A percentile compares a stretch with the other conserved stretches of the same genome.
phyloP scores from a whole-genome alignment of 2,797 vertebrate genomes.

The Tarsius wallacei region DNA sequence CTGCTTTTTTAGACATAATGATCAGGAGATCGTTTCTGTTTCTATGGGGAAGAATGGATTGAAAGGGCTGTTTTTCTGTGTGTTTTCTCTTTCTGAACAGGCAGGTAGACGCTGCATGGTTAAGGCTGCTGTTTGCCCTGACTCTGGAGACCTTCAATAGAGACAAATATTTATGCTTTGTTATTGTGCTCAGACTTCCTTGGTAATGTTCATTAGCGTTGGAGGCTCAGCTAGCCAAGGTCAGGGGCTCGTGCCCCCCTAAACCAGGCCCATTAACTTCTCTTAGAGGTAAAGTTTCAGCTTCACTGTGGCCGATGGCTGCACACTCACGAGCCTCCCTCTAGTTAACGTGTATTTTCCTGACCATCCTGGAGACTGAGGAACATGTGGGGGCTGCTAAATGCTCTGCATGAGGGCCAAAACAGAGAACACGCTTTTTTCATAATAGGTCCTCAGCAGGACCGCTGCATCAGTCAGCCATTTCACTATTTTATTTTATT shows the following conservation, averaged over 20 bases:
- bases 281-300: not conserved
- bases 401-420: not conserved
- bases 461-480: not conserved
- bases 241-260: not conserved
- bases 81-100: not conserved
- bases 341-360: not conserved
- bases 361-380: not conserved
- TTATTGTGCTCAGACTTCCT: not conserved
- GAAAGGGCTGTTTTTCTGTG: slow-evolving; percentile 3
- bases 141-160: slow-evolving; percentile 34
- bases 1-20: slow-evolving; percentile 76
- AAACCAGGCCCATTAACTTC: not conserved
- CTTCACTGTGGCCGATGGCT: not conserved
- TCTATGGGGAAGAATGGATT: slow-evolving; percentile 72
- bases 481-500: too few species aligned
- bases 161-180: slow-evolving; percentile 39
- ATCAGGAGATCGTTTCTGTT: slow-evolving; percentile 54
- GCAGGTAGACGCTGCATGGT: not conserved
- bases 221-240: not conserved
- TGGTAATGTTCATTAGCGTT: not conserved
- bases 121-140: not conserved
- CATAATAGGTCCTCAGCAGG: not conserved
- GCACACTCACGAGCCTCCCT: not conserved
- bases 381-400: not conserved
- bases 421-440: not conserved